Conservation (phyloP, 1,140 invertebrate genomes). For the Cyclina sinensis region DNA sequence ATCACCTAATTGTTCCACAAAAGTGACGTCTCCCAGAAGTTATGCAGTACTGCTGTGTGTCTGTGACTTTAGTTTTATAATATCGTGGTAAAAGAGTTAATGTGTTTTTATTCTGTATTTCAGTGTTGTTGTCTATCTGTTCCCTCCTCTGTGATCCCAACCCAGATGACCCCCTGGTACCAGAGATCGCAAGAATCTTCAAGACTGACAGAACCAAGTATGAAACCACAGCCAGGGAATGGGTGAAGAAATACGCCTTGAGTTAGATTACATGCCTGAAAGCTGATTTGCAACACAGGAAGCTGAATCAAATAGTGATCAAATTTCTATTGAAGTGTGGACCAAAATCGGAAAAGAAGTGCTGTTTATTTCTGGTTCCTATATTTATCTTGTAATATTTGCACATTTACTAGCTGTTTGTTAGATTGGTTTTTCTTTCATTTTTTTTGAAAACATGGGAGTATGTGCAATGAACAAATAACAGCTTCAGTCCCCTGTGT, state of each 20-base stretch:
- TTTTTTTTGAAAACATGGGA: not conserved
- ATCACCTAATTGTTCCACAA: too few relatives aligned
- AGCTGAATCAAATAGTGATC: not conserved
- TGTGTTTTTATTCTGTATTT: constrained; percentile 66
- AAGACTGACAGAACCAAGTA: constrained; percentile 98
- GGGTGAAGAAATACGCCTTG: constrained; percentile 98
- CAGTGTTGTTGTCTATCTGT: constrained; percentile 99
- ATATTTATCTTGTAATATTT: not conserved
- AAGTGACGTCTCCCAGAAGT: too few relatives aligned
- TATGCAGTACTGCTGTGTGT: too few relatives aligned
- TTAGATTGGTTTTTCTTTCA: not conserved
- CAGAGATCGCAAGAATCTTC: constrained; percentile 99
- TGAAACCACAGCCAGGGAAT: constrained; percentile 96
- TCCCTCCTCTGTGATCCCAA: constrained; percentile 99
- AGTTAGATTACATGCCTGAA: too few relatives aligned
- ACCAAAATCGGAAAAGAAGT: not conserved
- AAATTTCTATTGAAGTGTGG: not conserved
- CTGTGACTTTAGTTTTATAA: too few relatives aligned
- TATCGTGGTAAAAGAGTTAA: not conserved
- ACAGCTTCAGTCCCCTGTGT: not conserved
- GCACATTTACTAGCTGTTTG: not conserved
- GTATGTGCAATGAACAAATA: constrained; percentile 1
- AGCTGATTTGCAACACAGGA: not conserved
- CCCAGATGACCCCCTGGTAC: constrained; percentile 95
- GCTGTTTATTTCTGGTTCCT: too few relatives aligned